These are phyloP conservation scores for Smutsia temminckii DNA, from an alignment of 2,797 vertebrate species.

Conservation along the genomic window DNA sequence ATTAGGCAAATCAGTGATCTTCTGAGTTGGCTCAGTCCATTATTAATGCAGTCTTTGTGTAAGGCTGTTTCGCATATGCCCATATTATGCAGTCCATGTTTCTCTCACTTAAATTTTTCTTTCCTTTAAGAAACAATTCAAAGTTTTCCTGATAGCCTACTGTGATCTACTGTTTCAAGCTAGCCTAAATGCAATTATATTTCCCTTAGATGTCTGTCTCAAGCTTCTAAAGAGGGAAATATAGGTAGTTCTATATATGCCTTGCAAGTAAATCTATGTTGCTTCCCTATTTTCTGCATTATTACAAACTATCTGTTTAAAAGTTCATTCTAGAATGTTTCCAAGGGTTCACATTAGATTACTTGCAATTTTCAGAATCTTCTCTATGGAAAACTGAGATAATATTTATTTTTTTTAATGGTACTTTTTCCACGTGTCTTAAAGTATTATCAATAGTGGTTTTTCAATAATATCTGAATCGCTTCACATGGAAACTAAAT, in stretches of 20 bases:
- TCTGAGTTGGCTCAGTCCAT: background rate
- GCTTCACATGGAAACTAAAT: background rate
- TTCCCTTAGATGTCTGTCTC: background rate
- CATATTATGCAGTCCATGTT: background rate
- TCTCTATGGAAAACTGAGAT: slow-evolving; percentile 20
- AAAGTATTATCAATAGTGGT: background rate
- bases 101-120: background rate
- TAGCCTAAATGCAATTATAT: background rate
- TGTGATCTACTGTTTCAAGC: background rate
- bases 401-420: background rate
- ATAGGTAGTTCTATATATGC: background rate
- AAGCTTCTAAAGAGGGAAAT: background rate
- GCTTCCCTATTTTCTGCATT: background rate
- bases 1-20: background rate
- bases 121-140: no score
- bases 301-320: background rate
- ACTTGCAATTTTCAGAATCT: background rate
- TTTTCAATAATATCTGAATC: background rate
- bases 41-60: background rate
- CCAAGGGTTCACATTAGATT: background rate
- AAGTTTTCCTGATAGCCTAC: background rate
- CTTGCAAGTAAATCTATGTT: background rate
- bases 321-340: slow-evolving; percentile 11
- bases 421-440: background rate
- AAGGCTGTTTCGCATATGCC: background rate